phyloP scores from a whole-genome alignment of 2,888 invertebrate genomes.

The Suillia variegata region DNA sequence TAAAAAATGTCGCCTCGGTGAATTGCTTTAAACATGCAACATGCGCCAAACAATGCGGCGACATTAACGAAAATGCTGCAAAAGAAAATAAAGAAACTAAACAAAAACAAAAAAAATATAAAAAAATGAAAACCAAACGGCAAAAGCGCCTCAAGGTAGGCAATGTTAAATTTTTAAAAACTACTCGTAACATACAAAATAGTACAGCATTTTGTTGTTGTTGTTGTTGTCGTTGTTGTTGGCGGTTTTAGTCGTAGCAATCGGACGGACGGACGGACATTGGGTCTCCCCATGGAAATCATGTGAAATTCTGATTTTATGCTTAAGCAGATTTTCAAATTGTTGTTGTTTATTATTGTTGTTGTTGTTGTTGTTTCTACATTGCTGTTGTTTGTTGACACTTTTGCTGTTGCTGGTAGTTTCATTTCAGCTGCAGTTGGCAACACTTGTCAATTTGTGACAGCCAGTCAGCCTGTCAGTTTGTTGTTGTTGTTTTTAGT shows the following conservation, averaged over 20 bases:
- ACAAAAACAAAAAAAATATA: too few species aligned
- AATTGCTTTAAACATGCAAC: constrained; percentile 1
- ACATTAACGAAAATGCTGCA: background rate
- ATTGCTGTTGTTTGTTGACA: background rate
- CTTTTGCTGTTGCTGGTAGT: background rate
- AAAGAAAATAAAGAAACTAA: too few species aligned
- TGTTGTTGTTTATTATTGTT: too few species aligned
- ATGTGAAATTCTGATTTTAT: background rate
- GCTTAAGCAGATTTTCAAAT: background rate
- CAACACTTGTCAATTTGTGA: constrained; percentile 4
- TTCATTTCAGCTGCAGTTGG: background rate
- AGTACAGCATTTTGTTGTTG: background rate
- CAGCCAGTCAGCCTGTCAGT: background rate
- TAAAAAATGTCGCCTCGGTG: background rate
- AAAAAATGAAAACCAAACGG: too few species aligned
- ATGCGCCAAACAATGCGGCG: background rate
- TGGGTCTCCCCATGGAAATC: background rate
- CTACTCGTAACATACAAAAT: background rate
- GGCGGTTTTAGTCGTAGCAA: background rate
- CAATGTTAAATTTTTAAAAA: background rate
- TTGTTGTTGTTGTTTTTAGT: background rate
- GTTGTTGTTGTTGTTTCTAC: too few species aligned
- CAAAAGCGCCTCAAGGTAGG: background rate
- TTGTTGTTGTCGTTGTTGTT: too few species aligned
- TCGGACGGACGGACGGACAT: background rate